These are phyloP conservation scores for Drosophila stalkeri DNA, from an alignment of 2,888 invertebrate species.

Conservation along the genomic window DNA sequence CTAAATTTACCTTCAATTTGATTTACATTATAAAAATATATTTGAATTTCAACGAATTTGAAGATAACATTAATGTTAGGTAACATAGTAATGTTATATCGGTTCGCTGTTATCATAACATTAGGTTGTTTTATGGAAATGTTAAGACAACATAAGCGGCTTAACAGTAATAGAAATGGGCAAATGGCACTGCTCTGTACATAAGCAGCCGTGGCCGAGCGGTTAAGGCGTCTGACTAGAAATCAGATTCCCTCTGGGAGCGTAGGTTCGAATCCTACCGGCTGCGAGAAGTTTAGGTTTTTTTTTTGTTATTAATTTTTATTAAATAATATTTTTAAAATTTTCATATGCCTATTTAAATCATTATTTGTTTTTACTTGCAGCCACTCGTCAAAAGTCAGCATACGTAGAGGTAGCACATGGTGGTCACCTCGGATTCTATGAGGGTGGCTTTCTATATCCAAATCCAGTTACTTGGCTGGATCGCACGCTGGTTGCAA, in stretches of 20 bases:
- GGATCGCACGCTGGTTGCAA: conserved; percentile 93
- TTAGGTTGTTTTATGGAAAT: conserved; percentile 9
- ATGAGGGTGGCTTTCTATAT: conserved; percentile 94
- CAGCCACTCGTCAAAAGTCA: conserved; percentile 89
- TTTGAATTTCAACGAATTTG: not conserved
- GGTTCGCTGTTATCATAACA: conserved; percentile 21
- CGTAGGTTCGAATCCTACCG: conserved; percentile 85
- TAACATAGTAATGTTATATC: conserved; percentile 22
- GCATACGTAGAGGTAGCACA: conserved; percentile 94
- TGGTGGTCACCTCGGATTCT: conserved; percentile 97
- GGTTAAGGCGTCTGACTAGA: conserved; percentile 86
- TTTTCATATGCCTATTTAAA: not conserved
- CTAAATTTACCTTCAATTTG: not conserved
- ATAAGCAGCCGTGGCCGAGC: conserved; percentile 85
- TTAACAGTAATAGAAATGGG: conserved; percentile 1
- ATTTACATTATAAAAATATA: not conserved
- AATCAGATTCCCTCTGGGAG: conserved; percentile 86
- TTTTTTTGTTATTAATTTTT: conserved; percentile 24
- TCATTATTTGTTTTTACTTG: conserved; percentile 40
- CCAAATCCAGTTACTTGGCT: conserved; percentile 97
- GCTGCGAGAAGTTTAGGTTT: conserved; percentile 67
- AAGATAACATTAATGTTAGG: not conserved
- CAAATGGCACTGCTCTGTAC: not conserved
- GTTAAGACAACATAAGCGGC: conserved; percentile 17
- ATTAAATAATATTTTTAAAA: conserved; percentile 5